phyloP scores from a whole-genome alignment of 1,140 invertebrate genomes.

The Tetraneura akinire region DNA sequence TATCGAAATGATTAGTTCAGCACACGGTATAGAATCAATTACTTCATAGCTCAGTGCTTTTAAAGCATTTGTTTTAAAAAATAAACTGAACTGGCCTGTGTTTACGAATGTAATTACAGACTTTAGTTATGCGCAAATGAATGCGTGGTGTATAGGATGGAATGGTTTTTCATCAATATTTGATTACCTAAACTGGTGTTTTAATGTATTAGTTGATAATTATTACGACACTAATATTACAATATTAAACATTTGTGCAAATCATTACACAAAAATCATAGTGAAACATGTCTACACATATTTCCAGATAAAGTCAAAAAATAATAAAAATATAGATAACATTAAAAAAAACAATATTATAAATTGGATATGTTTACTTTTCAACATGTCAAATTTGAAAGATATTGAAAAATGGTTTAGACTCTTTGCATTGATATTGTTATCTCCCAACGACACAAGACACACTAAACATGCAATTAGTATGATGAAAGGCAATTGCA shows the following conservation, averaged over 20 bases:
- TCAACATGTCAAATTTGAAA: neutral
- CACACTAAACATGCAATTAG: neutral
- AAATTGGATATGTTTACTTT: neutral
- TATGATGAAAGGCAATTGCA: neutral
- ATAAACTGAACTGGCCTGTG: neutral
- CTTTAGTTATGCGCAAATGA: constrained; percentile 4
- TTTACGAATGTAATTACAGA: neutral
- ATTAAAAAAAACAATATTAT: neutral
- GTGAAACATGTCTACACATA: no score
- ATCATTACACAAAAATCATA: no score
- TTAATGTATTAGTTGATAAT: neutral
- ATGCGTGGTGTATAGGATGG: neutral
- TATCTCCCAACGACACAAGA: neutral
- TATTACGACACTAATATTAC: neutral
- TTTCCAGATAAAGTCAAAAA: no score
- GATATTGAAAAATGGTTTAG: no score
- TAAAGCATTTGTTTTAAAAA: neutral
- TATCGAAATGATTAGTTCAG: neutral
- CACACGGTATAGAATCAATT: neutral
- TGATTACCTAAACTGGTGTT: neutral
- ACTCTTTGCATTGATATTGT: neutral
- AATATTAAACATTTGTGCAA: neutral
- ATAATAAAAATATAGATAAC: neutral
- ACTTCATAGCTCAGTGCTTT: neutral
- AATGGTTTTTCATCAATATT: no score